phyloP scores from a whole-genome alignment of 2,113 vertebrate species.

The Anarhynchus alexandrinus region DNA sequence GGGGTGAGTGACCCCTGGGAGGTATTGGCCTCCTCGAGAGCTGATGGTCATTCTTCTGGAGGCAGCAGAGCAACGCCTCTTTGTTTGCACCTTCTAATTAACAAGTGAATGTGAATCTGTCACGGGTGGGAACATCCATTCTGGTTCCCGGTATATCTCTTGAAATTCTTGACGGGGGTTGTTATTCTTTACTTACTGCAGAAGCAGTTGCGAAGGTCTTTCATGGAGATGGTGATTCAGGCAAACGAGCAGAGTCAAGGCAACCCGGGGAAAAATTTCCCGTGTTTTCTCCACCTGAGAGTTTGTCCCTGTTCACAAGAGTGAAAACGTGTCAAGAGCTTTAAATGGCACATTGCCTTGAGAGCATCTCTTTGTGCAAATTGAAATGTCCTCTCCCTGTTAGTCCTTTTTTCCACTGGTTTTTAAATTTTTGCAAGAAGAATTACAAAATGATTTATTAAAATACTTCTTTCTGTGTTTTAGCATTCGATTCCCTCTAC shows the following conservation, averaged over 20 bases:
- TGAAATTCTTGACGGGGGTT: neutral
- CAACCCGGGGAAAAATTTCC: neutral
- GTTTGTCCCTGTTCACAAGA: neutral
- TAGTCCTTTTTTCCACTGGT: neutral
- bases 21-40: fast-evolving
- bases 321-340: neutral
- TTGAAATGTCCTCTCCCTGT: neutral
- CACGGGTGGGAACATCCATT: neutral
- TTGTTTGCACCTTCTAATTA: neutral
- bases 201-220: neutral
- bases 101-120: neutral
- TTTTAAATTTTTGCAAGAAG: neutral
- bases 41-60: neutral
- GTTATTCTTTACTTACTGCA: neutral
- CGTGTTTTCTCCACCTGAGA: neutral
- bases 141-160: neutral
- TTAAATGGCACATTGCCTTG: neutral
- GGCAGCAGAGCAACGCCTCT: neutral
- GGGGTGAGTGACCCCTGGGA: neutral
- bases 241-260: neutral
- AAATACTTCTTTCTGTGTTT: neutral
- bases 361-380: neutral
- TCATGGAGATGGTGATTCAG: neutral
- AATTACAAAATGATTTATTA: neutral
- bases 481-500: neutral